Percentiles rank a stretch among this genome's conserved stretches.
These are phyloP conservation scores for Ellobium chinense DNA, from an alignment of 2,888 invertebrate genomes.

Conservation along the genomic window DNA sequence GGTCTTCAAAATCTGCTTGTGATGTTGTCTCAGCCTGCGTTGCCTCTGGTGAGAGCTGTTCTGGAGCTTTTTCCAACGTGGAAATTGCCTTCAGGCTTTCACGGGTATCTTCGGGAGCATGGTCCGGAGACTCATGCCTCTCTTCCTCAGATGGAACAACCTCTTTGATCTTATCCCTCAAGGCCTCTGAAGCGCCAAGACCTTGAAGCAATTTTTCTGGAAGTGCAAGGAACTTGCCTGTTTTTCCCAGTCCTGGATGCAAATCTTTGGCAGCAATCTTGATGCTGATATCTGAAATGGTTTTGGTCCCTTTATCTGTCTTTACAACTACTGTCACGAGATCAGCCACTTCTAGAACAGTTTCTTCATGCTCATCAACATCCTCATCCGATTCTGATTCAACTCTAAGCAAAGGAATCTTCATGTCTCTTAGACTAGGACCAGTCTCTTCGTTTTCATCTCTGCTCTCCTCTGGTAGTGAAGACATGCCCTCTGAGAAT, in stretches of 20 bases:
- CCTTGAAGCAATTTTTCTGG: not conserved
- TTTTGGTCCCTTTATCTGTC: conserved; percentile 31
- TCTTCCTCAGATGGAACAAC: not conserved
- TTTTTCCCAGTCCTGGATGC: not conserved
- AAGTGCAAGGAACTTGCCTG: conserved; percentile 32
- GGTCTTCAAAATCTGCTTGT: not conserved
- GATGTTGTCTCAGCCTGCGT: not conserved
- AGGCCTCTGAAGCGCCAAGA: not conserved
- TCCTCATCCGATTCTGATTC: conserved; percentile 39
- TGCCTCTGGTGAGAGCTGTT: too few species aligned
- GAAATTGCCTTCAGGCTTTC: not conserved
- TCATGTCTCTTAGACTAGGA: not conserved
- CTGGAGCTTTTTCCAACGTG: too few species aligned
- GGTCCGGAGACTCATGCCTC: not conserved
- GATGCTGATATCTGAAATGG: conserved; percentile 40
- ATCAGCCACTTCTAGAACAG: conserved; percentile 41
- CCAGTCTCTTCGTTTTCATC: conserved; percentile 1
- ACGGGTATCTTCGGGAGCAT: not conserved
- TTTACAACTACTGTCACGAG: conserved; percentile 35
- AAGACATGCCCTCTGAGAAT: not conserved
- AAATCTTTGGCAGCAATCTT: conserved; percentile 40
- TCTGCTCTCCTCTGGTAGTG: not conserved
- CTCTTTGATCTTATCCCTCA: not conserved
- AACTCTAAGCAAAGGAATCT: conserved; percentile 28
- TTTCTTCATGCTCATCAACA: conserved; percentile 37